Evolutionary conservation across 1,140 invertebrate species (phyloP).

Genomic region (Drosophila murphyi): DNA sequence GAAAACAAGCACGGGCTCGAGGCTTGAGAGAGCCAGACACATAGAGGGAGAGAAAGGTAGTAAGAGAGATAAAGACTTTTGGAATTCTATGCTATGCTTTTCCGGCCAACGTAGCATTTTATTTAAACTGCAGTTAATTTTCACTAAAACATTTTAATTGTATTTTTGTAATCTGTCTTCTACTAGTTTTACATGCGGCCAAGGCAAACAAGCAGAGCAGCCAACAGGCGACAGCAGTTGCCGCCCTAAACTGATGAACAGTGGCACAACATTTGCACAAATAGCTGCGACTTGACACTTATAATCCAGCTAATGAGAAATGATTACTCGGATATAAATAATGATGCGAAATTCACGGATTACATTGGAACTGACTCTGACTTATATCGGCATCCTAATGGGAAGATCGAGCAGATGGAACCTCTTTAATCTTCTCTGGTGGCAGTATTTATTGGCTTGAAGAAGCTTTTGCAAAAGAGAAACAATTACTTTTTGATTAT

Average conservation of each 20-base stretch:
- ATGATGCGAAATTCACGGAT: too few relatives aligned
- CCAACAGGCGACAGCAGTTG: slow-evolving; percentile 23
- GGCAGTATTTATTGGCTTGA: too few relatives aligned
- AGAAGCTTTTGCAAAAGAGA: too few relatives aligned
- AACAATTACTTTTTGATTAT: too few relatives aligned
- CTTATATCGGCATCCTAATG: too few relatives aligned
- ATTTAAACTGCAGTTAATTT: slow-evolving; percentile 83
- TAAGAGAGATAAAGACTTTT: not conserved
- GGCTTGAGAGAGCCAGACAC: not conserved
- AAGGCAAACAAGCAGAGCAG: slow-evolving; percentile 24
- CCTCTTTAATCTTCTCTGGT: too few relatives aligned
- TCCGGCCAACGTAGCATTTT: slow-evolving; percentile 74
- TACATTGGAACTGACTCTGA: too few relatives aligned
- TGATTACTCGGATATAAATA: too few relatives aligned
- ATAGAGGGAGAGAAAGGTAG: not conserved
- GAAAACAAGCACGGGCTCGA: slow-evolving; percentile 47
- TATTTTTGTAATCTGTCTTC: slow-evolving; percentile 81
- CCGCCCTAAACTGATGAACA: slow-evolving; percentile 26
- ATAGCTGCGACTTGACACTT: too few relatives aligned
- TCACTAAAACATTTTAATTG: slow-evolving; percentile 82
- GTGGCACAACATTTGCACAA: slow-evolving; percentile 2
- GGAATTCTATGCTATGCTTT: slow-evolving; percentile 22
- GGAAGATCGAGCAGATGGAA: too few relatives aligned
- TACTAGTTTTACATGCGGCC: slow-evolving; percentile 68
- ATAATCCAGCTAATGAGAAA: too few relatives aligned